Percentiles rank a stretch among this genome's conserved stretches.
These are phyloP conservation scores for Phaethon lepturus DNA, from an alignment of 2,113 vertebrate genomes.

Conservation along the genomic window DNA sequence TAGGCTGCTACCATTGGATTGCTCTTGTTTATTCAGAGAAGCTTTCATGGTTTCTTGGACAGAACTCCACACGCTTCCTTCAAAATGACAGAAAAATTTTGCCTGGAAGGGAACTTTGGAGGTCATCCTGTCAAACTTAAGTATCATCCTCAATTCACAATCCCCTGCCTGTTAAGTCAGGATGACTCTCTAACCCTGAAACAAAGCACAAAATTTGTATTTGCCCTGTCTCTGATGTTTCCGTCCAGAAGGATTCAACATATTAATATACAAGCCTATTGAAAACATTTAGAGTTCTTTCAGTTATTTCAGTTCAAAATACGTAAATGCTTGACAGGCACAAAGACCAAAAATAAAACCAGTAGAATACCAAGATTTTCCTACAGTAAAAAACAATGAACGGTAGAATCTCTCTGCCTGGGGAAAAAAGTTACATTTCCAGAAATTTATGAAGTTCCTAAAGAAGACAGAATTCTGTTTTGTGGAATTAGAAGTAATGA, in stretches of 20 bases:
- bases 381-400: not conserved
- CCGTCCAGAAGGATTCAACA: not conserved
- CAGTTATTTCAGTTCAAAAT: not conserved
- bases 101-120: not conserved
- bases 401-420: not conserved
- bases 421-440: not conserved
- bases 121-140: not conserved
- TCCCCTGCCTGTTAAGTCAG: not conserved
- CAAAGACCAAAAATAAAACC: not conserved
- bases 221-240: not conserved
- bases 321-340: not conserved
- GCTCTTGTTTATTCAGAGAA: not conserved
- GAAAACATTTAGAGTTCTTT: not conserved
- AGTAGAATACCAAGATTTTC: not conserved
- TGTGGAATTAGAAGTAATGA: not conserved
- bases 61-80: not conserved
- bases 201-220: not conserved
- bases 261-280: not conserved
- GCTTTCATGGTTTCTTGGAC: not conserved
- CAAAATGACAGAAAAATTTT: not conserved
- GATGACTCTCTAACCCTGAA: not conserved
- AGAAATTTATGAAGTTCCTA: not conserved
- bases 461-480: not conserved
- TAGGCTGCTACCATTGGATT: not conserved
- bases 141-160: not conserved